Percentiles rank a stretch among this genome's conserved stretches.
Conservation (phyloP, 2,888 invertebrate genomes). For the Andricus curvator region DNA sequence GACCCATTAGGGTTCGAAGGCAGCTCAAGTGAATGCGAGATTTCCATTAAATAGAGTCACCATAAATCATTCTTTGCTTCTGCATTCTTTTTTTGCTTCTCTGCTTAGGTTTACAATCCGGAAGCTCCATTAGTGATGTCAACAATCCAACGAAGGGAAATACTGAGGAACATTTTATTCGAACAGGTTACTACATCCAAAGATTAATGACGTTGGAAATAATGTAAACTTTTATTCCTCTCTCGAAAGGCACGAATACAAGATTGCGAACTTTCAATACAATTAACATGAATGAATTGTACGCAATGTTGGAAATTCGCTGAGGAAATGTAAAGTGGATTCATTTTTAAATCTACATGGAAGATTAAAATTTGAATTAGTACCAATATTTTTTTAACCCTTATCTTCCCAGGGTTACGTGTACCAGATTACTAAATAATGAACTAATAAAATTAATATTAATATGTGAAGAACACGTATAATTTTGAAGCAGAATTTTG, state of each 20-base stretch:
- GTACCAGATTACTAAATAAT: too few species aligned
- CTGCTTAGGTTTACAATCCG: not conserved
- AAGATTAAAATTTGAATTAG: too few species aligned
- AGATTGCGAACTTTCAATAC: not conserved
- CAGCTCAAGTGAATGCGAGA: slow-evolving; percentile 3
- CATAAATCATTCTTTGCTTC: slow-evolving; percentile 8
- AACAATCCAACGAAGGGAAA: not conserved
- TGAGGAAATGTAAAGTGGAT: too few species aligned
- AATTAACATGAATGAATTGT: not conserved
- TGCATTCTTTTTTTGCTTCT: not conserved
- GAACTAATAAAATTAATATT: too few species aligned
- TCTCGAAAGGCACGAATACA: not conserved
- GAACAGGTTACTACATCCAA: not conserved
- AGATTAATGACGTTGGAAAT: not conserved
- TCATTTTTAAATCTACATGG: too few species aligned
- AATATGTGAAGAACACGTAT: too few species aligned
- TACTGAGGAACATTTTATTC: not conserved
- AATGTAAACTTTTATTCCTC: not conserved
- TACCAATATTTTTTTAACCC: too few species aligned
- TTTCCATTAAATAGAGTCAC: slow-evolving; percentile 14
- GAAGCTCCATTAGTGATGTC: not conserved
- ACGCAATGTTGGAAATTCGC: not conserved
- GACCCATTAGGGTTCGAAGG: not conserved
- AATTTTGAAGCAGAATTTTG: too few species aligned
- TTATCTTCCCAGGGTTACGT: too few species aligned